Base-by-base conservation (phyloP, 2,888 invertebrate genomes). In the Eudasyphora cyanicolor region DNA sequence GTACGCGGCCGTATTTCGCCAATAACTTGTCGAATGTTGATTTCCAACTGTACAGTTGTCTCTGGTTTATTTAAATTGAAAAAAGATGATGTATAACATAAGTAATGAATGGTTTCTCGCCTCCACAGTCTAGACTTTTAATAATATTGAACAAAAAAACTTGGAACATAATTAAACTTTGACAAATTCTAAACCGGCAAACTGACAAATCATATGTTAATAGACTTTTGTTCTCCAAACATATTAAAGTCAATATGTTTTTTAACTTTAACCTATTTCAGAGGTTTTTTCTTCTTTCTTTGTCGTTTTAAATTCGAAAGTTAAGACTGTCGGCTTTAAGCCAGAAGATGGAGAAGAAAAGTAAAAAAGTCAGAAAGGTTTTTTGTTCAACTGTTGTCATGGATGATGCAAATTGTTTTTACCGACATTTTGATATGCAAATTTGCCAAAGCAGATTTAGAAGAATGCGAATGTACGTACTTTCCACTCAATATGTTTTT, bases 201-300 rank as follows among this genome's bases (percentile, higher is more conserved):
- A n/a, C n/a, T n/a, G n/a, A n/a, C n/a, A n/a, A n/a, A n/a, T n/a
- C n/a, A n/a, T n/a, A n/a, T n/a, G n/a, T n/a, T n/a, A n/a, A n/a
- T n/a, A n/a, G n/a, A n/a, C n/a, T n/a, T n/a, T n/a, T n/a, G n/a
- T n/a, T n/a, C n/a, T n/a, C n/a, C n/a, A n/a, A n/a, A n/a, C n/a
- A n/a, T n/a, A n/a, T n/a, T n/a, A n/a, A n/a, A n/a, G 29, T 29
- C n/a, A 29, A 60, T 29, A 32, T 60, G 29, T 29, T 60, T 60
- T 29, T 60, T 60, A 27, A 60, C 60, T 60, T 60, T 60, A 29
- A 14, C n/a, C 60, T 60, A n/a, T 60, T 29, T 29, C 17, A 60
- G 5, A 10, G 54, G 12, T 54, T 21, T 21, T 29, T 60, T 14
- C 29, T n/a, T n/a, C n/a, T n/a, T n/a, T n/a, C n/a, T n/a, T n/a